Evolutionary conservation across 1,140 invertebrate genomes (phyloP), one percentile per base, ranked within the genome.

Genomic region (Mya arenaria): DNA sequence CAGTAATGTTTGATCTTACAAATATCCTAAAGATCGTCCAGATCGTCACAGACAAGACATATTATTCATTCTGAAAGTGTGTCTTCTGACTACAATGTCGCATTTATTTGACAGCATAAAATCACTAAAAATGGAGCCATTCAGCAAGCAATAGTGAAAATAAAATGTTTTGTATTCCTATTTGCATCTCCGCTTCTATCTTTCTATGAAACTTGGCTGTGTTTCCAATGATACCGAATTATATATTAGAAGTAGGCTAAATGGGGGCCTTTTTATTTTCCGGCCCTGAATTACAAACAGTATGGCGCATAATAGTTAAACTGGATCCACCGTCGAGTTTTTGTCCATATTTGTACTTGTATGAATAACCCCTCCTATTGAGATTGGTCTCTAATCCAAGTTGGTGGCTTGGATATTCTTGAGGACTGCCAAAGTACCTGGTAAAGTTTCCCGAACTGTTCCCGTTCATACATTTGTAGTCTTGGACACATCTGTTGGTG

Each of bases 321-420:
- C 41, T 68, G n/a, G 63, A 68, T 39, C 63, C 63, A 37, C 32
- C 41, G 23, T 68, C 63, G 13, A 68, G 19, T 10, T 1, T 44
- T n/a, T 2, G 15, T 37, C 28, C 41, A 28, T 4, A 69, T 37
- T 30, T 69, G 2, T 4, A 37, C 30, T 48, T 36, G 66, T 28
- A 69, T 4, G 19, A 69, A 69, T 30, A 69, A 69, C 41, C 66
- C 66, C 48, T 69, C 66, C 34, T 48, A 32, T 10, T 13, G 19
- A 13, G 10, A 13, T 10, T 48, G 10, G 41, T 41, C 66, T 48
- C 66, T 69, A 28, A n/a, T n/a, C 66, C 37, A 28, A 32, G 66
- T 69, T 4, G 36, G 19, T 48, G 4, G 3, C 5, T 48, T 19
- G 41, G 66, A 41, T 69, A 36, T 34, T 48, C 66, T 39, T 69